Base-by-base conservation (phyloP, 2,113 vertebrate genomes). In the Grallaria varia region DNA sequence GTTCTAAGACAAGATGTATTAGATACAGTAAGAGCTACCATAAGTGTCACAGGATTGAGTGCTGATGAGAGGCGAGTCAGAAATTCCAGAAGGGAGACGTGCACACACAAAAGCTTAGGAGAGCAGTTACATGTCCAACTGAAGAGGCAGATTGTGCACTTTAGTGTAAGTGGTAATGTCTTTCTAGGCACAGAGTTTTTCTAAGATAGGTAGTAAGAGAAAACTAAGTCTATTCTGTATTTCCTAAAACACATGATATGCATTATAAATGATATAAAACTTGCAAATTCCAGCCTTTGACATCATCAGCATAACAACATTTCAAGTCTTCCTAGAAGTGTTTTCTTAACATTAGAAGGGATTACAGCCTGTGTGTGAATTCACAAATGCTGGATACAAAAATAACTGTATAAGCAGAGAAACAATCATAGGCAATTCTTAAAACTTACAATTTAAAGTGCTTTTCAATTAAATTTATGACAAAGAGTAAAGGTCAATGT, bases 1-100 rank as follows among this genome's bases (percentile, higher is more conserved):
- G 16, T 20, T 42, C 56, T 35, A 72, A 78, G 45, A 22, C 12
- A 55, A 64, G 49, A 53, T 6, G 24, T 20, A 14, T 14, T 20
- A 73, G 28, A 71, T 3, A 20, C 12, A 15, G 53, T 19, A n/a
- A n/a, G 27, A 39, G 31, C 14, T 39, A 37, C 50, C n/a, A 35
- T 9, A 23, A 42, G 28, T 0, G 0, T 21, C 74, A 73, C 21
- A 39, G 53, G 24, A 56, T 0, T 45, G 42, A 76, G 30, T 2
- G 1, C 31, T 20, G 74, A 49, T 5, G 37, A 89, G 62, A 68
- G 22, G 31, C 56, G 28, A 24, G 14, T 64, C 33, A 66, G 55
- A 84, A 52, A 25, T 68, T 42, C 45, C 44, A 30, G 5, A 55
- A 62, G 28, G 1, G 6, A 81, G 40, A 73, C 42, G 33, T 1